Percentiles rank a stretch among this genome's conserved stretches.
Evolutionary conservation across 1,140 invertebrate species (phyloP).

Genomic region (Drosophila nigrodunni): DNA sequence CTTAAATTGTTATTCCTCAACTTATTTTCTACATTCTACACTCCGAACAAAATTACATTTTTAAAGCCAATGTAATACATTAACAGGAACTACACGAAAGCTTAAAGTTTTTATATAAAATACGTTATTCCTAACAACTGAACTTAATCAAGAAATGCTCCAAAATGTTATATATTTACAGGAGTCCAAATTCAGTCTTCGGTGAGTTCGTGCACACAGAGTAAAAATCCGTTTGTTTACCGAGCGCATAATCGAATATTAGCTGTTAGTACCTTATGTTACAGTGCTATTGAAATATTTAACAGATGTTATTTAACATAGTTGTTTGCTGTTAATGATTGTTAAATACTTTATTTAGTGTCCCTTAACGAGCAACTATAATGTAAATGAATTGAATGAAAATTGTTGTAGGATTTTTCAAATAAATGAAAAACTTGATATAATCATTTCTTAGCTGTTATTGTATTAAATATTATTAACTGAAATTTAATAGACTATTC

Average conservation of each 20-base stretch:
- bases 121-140: too few relatives aligned
- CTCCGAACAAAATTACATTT: too few relatives aligned
- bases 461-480: background rate
- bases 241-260: background rate
- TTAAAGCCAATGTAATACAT: too few relatives aligned
- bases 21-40: too few relatives aligned
- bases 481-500: background rate
- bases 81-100: too few relatives aligned
- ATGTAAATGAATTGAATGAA: background rate
- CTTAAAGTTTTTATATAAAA: too few relatives aligned
- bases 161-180: background rate
- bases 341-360: constrained; percentile 10
- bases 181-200: too few relatives aligned
- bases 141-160: background rate
- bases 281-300: constrained; percentile 7
- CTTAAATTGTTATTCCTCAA: too few relatives aligned
- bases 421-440: constrained; percentile 7
- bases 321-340: constrained; percentile 2
- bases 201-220: background rate
- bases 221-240: background rate
- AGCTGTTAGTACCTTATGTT: constrained; percentile 1
- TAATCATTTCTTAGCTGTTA: constrained; percentile 1
- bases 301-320: constrained; percentile 1
- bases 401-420: constrained; percentile 9
- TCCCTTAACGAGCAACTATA: background rate